Base-by-base conservation (phyloP, 2,888 invertebrate genomes). In the Agelastica alni region DNA sequence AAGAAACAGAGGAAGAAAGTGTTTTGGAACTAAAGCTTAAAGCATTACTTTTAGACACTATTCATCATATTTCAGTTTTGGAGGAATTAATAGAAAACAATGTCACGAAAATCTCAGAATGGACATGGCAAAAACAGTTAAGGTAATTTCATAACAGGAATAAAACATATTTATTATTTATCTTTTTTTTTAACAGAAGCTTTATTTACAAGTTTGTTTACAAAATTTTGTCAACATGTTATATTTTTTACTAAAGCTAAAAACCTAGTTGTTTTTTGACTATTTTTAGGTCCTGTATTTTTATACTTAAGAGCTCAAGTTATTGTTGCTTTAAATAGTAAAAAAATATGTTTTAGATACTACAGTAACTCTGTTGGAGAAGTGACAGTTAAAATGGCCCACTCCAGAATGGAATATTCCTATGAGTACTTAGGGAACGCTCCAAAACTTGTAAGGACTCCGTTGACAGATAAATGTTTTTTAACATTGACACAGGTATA, bases 361-460 rank as follows among this genome's bases (percentile, higher is more conserved):
- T 92, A 92, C 75, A 72, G 86, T 45, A 76, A 80, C 32, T 77
- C 77, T 28, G 78, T 79, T 30, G 83, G 85, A 43, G 82, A 83
- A 52, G 86, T 91, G 9, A 79, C 87, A 1, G 84, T 94, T 49
- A 86, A 86, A 76, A 97, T 98, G 90, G 97, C 93, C 3, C 89
- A 93, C 72, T 93, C 97, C 10, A 87, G 93, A 77, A 94, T 99
- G 80, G 85, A 90, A 17, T 99, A 99, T 77, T 93, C 96, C 0
- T 99, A 94, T 73, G 99, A 99, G 77, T 99, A 98, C 75, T 89
- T 98, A 69, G 99, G 99, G n/a, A 94, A 95, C 75, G 88, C 91
- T 2, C 87, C 90, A 31, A 96, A 96, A 77, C 83, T 99, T 64
- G 99, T 99, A 4, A 89, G 96, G 70, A 99, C 99, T 0, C 91